These are phyloP conservation scores for Protomyctophum bolini DNA, from an alignment of 2,113 vertebrate genomes.

Conservation along the genomic window DNA sequence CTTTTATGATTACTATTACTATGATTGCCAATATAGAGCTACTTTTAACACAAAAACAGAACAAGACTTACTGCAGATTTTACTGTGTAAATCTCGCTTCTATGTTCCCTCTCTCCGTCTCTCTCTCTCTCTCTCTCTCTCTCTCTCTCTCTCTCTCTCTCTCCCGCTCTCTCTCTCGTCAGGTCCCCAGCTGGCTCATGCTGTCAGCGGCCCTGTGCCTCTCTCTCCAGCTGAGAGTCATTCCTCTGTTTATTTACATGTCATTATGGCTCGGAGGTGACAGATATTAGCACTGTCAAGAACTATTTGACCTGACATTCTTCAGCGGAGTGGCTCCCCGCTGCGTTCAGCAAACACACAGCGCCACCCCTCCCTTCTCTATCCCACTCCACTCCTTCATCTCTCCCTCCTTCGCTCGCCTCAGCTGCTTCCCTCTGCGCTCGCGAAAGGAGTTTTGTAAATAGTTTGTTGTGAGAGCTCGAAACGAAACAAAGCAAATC, in stretches of 20 bases:
- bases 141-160: neutral
- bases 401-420: constrained; percentile 19
- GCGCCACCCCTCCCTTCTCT: constrained; percentile 12
- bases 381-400: constrained; percentile 32
- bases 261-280: constrained; percentile 92
- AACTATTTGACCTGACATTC: constrained; percentile 96
- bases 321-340: constrained; percentile 81
- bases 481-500: too few relatives aligned
- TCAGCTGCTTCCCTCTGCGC: too few relatives aligned
- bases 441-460: too few relatives aligned
- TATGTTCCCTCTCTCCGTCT: constrained; percentile 7
- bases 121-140: neutral
- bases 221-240: constrained; percentile 90
- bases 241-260: constrained; percentile 97
- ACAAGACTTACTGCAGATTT: too few relatives aligned
- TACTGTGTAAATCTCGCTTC: too few relatives aligned
- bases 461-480: too few relatives aligned
- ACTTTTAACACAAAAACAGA: too few relatives aligned
- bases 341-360: constrained; percentile 67
- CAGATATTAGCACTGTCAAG: constrained; percentile 94
- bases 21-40: too few relatives aligned
- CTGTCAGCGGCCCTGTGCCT: constrained; percentile 70
- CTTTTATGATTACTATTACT: too few relatives aligned
- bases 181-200: constrained; percentile 85
- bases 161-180: neutral